Evolutionary conservation across 2,888 invertebrate genomes (phyloP).

Genomic region (Aplocera efformata): DNA sequence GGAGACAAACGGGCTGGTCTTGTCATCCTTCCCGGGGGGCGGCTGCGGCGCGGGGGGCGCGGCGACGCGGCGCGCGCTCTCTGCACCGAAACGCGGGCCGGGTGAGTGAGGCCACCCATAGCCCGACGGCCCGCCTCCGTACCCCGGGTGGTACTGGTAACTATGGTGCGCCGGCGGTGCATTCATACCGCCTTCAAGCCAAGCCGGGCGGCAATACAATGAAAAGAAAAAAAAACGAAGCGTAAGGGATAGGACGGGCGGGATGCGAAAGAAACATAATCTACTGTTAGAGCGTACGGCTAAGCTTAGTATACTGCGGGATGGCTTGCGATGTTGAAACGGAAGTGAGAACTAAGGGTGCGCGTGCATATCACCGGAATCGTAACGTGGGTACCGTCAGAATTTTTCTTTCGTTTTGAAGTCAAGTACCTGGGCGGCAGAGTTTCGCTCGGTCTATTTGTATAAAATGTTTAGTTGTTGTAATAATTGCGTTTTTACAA

Average conservation of each 20-base stretch:
- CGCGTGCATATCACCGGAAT: too few relatives aligned
- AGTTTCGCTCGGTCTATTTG: too few relatives aligned
- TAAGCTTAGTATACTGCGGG: slow-evolving; percentile 52
- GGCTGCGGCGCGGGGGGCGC: slow-evolving; percentile 36
- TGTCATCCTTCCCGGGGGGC: slow-evolving; percentile 76
- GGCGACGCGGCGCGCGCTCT: slow-evolving; percentile 63
- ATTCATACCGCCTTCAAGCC: slow-evolving; percentile 81
- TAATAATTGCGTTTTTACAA: too few relatives aligned
- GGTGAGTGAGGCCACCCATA: slow-evolving; percentile 49
- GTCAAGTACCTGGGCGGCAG: too few relatives aligned
- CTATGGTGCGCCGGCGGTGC: slow-evolving; percentile 78
- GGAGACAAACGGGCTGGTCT: slow-evolving; percentile 92
- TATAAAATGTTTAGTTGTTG: too few relatives aligned
- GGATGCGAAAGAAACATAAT: slow-evolving; percentile 59
- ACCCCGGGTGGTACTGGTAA: slow-evolving; percentile 78
- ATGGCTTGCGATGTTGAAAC: slow-evolving; percentile 66
- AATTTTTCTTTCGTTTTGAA: too few relatives aligned
- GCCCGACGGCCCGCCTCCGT: slow-evolving; percentile 61
- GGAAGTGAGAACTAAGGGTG: slow-evolving; percentile 34
- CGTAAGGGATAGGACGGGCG: slow-evolving; percentile 70
- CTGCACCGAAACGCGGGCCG: slow-evolving; percentile 77
- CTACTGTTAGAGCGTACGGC: slow-evolving; percentile 57
- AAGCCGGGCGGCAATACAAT: slow-evolving; percentile 78
- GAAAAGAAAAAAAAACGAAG: slow-evolving; percentile 79
- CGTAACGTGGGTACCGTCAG: too few relatives aligned